Evolutionary conservation across 1,140 invertebrate genomes (phyloP).

Genomic region (Drosophila auraria): DNA sequence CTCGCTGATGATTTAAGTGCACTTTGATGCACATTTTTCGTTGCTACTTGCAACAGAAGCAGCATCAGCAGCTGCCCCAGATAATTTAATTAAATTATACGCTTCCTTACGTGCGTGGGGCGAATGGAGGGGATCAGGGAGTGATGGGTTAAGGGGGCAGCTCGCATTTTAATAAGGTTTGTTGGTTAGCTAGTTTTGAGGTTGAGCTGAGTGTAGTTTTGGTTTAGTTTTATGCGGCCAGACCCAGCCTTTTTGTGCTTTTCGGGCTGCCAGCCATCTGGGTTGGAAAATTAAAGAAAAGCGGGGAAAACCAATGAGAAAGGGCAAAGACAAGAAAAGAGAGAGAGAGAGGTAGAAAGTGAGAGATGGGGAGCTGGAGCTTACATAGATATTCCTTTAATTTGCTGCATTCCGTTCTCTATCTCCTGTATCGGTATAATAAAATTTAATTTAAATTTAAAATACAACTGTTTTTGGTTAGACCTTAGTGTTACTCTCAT

Average conservation of each 20-base stretch:
- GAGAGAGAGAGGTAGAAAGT: constrained; percentile 1
- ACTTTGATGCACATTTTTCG: constrained; percentile 83
- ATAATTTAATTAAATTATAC: constrained; percentile 84
- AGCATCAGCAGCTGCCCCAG: constrained; percentile 72
- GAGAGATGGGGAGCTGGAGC: not conserved
- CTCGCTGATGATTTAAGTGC: constrained; percentile 83
- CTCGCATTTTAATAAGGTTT: constrained; percentile 80
- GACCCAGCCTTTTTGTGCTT: constrained; percentile 57
- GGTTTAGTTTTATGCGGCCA: constrained; percentile 69
- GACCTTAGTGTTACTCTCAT: too few species aligned
- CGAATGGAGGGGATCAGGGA: constrained; percentile 27
- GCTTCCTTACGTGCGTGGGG: constrained; percentile 75
- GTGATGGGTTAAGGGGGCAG: constrained; percentile 58
- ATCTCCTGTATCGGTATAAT: not conserved
- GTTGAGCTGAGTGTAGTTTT: constrained; percentile 81
- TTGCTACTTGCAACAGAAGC: constrained; percentile 66
- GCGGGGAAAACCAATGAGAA: not conserved
- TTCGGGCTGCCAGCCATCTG: constrained; percentile 63
- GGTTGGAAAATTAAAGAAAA: constrained; percentile 56
- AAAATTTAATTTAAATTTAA: not conserved
- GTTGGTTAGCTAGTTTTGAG: constrained; percentile 81
- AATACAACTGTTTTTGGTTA: too few species aligned
- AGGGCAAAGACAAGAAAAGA: not conserved
- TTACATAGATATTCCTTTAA: constrained; percentile 6
- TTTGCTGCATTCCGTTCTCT: not conserved